Conservation (phyloP, 2,113 vertebrate genomes). For the Pluvialis apricaria region DNA sequence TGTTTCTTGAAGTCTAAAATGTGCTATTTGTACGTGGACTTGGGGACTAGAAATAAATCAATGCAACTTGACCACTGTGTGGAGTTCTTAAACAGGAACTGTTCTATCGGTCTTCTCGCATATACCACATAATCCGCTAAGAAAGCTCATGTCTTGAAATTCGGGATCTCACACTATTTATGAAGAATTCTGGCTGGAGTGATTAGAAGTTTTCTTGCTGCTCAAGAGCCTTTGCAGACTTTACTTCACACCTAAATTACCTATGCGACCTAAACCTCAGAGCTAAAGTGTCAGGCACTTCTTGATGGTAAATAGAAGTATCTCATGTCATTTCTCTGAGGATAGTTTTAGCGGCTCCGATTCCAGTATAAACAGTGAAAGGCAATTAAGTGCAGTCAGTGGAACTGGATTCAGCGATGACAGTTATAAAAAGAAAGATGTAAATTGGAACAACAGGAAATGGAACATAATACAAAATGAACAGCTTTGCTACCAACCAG, state of each 20-base stretch:
- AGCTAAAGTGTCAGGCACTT: background rate
- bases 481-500: background rate
- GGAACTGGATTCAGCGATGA: background rate
- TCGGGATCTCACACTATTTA: background rate
- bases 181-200: background rate
- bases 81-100: background rate
- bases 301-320: background rate
- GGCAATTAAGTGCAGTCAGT: background rate
- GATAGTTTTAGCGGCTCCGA: background rate
- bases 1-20: constrained; percentile 34
- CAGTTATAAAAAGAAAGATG: background rate
- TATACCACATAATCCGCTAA: background rate
- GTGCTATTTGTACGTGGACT: constrained; percentile 55
- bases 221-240: background rate
- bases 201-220: background rate
- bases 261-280: background rate
- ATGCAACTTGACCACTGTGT: constrained; percentile 6
- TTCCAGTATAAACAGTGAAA: background rate
- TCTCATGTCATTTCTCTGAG: background rate
- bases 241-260: background rate
- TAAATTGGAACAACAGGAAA: background rate
- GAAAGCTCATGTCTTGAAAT: background rate
- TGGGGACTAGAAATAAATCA: constrained; percentile 62
- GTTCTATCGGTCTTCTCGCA: background rate
- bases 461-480: background rate